Evolutionary conservation across 1,140 invertebrate genomes (phyloP), one percentile per base, ranked within the genome.

Genomic region (Holotrichia oblita): DNA sequence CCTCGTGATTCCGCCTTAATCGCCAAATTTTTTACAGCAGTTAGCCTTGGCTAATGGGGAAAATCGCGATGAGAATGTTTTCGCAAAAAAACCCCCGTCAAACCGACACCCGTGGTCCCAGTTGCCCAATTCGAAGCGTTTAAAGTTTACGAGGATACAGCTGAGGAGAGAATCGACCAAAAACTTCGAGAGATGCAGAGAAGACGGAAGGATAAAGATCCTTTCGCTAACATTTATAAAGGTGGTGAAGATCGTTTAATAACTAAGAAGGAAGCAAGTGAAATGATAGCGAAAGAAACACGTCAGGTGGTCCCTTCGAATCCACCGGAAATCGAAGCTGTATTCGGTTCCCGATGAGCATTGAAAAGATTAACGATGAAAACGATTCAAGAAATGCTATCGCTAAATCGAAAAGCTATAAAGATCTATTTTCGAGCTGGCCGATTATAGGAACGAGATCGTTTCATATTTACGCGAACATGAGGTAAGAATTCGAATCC

Each of bases 401-500:
- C 78, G 80, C 59, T 34, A 69, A 41, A 10, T 40, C 27, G 79
- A 79, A 81, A 76, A 77, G 76, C 79, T 44, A 44, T 86, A 87
- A 82, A 80, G 86, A 83, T 77, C 80, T 89, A 85, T 92, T 82
- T 93, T 92, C 85, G 91, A 92, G 85, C 89, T 93, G 81, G 91
- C 90, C 77, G 93, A 95, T 84, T 97, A 97, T 87, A 91, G 93
- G 80, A 90, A 92, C 79, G 93, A 96, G 80, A 96, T 97, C 81
- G 96, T 95, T 85, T 88, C 91, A 79, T 96, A 97, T 87, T 90
- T 97, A 87, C 89, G 91, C 81, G 87, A 90, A 79, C 90, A 94
- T 83, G 95, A 97, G 91, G 94, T 95, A 88, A 85, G 48, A 34
- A 34, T 34, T 34, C 91, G 93, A 76, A 94, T 93, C 82, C 92